phyloP scores from a whole-genome alignment of 1,140 invertebrate genomes.

The Stenopsyche tienmushanensis region DNA sequence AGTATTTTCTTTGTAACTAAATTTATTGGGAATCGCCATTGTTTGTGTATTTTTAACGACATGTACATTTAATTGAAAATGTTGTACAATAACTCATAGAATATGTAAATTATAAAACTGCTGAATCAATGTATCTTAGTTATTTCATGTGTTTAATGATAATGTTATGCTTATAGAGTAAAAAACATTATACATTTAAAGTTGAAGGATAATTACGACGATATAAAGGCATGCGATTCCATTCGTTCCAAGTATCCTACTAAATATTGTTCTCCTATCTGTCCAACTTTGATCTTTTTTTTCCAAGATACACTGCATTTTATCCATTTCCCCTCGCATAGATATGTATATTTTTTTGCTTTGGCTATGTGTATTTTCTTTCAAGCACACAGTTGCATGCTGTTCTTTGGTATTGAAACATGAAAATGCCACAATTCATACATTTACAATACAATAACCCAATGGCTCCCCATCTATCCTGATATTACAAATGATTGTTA shows the following conservation, averaged over 20 bases:
- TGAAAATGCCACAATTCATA: constrained; percentile 33
- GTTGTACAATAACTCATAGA: no score
- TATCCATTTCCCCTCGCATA: constrained; percentile 10
- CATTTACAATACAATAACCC: constrained; percentile 1
- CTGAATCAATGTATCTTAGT: no score
- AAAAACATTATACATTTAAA: no score
- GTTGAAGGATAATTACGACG: no score
- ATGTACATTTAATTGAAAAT: no score
- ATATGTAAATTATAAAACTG: no score
- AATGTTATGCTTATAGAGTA: no score
- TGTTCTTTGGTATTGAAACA: constrained; percentile 20
- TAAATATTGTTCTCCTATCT: neutral
- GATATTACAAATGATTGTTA: neutral
- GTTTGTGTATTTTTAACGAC: no score
- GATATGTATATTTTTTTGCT: constrained; percentile 31
- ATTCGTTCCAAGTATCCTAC: neutral
- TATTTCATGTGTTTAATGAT: no score
- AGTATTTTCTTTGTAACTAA: no score
- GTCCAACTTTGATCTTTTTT: neutral
- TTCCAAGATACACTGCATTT: neutral
- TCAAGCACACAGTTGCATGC: constrained; percentile 33
- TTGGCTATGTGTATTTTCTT: constrained; percentile 35
- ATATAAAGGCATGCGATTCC: constrained; percentile 24
- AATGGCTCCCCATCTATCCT: neutral
- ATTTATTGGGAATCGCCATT: no score